These are phyloP conservation scores for Mythimna impura DNA, from an alignment of 2,888 invertebrate species.

Conservation along the genomic window DNA sequence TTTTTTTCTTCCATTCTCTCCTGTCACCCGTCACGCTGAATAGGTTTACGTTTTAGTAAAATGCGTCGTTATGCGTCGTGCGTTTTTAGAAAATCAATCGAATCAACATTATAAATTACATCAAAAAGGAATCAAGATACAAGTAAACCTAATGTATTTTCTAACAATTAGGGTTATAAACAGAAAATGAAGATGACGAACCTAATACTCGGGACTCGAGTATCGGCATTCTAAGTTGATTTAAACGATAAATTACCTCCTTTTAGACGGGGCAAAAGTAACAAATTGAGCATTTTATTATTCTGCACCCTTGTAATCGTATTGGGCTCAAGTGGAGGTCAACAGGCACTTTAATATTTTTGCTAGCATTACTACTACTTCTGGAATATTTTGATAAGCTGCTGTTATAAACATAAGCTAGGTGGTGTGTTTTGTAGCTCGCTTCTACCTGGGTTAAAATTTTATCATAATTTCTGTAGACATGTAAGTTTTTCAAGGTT, in stretches of 20 bases:
- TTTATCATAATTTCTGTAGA: too few relatives aligned
- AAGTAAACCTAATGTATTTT: background rate
- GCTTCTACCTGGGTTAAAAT: background rate
- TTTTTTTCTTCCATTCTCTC: too few relatives aligned
- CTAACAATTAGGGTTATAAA: constrained; percentile 25
- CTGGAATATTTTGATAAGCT: constrained; percentile 39
- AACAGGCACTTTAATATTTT: constrained; percentile 67
- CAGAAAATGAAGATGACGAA: constrained; percentile 52
- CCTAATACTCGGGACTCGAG: constrained; percentile 60
- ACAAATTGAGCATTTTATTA: constrained; percentile 86
- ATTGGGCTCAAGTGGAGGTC: constrained; percentile 73
- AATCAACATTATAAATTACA: background rate
- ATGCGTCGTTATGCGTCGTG: too few relatives aligned
- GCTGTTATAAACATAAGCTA: constrained; percentile 30
- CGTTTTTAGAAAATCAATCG: too few relatives aligned
- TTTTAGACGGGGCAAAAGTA: constrained; percentile 77
- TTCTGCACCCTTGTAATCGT: constrained; percentile 82
- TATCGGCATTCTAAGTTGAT: constrained; percentile 71
- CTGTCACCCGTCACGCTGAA: too few relatives aligned
- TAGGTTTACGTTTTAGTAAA: too few relatives aligned
- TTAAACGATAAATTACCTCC: constrained; percentile 75
- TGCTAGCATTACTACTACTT: constrained; percentile 33
- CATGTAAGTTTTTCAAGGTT: too few relatives aligned
- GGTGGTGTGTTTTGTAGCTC: constrained; percentile 21
- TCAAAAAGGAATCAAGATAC: background rate